Evolutionary conservation across 1,140 invertebrate species (phyloP).

Genomic region (Drosophila pachea): DNA sequence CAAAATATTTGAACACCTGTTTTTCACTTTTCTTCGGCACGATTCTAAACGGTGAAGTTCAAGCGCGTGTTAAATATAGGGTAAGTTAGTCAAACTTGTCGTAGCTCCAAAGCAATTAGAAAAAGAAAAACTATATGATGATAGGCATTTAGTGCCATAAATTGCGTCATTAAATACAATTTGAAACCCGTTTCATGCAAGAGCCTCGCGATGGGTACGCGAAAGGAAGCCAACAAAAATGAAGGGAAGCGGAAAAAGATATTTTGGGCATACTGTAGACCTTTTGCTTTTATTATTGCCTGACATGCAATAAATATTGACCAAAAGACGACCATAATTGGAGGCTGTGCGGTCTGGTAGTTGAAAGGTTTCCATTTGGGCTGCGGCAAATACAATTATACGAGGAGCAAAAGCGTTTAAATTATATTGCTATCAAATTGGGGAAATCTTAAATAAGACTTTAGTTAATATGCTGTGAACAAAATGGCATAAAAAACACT

Average conservation of each 20-base stretch:
- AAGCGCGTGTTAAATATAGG: background rate
- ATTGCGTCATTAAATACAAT: slow-evolving; percentile 17
- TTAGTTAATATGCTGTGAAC: background rate
- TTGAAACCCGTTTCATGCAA: slow-evolving; percentile 6
- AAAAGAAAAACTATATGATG: slow-evolving; percentile 9
- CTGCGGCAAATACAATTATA: slow-evolving; percentile 21
- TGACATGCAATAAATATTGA: slow-evolving; percentile 19
- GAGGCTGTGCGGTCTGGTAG: background rate
- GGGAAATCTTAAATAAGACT: background rate
- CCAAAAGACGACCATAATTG: slow-evolving; percentile 13
- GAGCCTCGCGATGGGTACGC: background rate
- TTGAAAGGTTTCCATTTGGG: slow-evolving; percentile 28
- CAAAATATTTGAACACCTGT: slow-evolving; percentile 28
- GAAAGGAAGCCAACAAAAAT: slow-evolving; percentile 11
- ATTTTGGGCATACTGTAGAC: background rate
- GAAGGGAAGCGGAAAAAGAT: background rate
- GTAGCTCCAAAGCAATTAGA: slow-evolving; percentile 29
- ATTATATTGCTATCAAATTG: background rate
- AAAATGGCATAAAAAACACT: background rate
- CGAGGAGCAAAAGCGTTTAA: background rate
- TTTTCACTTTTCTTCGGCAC: slow-evolving; percentile 1
- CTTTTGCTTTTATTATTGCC: background rate
- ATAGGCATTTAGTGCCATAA: slow-evolving; percentile 7
- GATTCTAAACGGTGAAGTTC: slow-evolving; percentile 2
- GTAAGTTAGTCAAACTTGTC: slow-evolving; percentile 29